Base-by-base conservation (phyloP, 2,888 invertebrate genomes). In the Mamestra brassicae region DNA sequence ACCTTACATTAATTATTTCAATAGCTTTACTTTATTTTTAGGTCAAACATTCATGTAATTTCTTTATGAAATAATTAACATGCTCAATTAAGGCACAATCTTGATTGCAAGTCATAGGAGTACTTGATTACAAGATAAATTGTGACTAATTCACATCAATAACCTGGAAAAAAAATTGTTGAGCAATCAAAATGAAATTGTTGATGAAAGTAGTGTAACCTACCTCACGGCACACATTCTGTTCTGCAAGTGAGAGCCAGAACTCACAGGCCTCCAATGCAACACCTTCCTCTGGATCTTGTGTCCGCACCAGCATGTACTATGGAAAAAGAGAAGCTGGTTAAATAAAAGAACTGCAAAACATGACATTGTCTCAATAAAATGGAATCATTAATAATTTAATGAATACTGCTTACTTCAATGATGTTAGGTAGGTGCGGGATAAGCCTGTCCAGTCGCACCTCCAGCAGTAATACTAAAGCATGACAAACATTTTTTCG, bases 231-330 rank as follows among this genome's bases (percentile, higher is more conserved):
- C 99, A 99, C 85, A 99, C 97, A 88, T 97, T 98, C 91, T 99
- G 99, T 92, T 99, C 99, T 2, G 99, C 99, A 71, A 99, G 96
- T 0, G 99, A 99, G 68, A 99, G 95, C 99, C 99, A 99, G 96
- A 99, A 99, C 94, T 99, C 99, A 89, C 99, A 99, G 0, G 99
- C 99, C 95, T 99, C 99, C 76, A 99, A 96, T 0, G 99, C 99
- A 26, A 99, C 99, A 73, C 98, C 98, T 92, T 99, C 99, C 92
- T 99, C 99, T 1, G 97, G 95, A 93, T 99, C 99, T 97, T 99
- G 99, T 66, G 99, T 99, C 77, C 99, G 97, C 92, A 99, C 97
- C 89, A 99, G 96, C 99, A 99, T 99, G 92, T 99, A 99, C 97
- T 98, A 92, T 10, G 90, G 80, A 71, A 80, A 50, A 76, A 78